Base-by-base conservation (phyloP, 2,113 vertebrate species). In the Spizaetus ornatus region DNA sequence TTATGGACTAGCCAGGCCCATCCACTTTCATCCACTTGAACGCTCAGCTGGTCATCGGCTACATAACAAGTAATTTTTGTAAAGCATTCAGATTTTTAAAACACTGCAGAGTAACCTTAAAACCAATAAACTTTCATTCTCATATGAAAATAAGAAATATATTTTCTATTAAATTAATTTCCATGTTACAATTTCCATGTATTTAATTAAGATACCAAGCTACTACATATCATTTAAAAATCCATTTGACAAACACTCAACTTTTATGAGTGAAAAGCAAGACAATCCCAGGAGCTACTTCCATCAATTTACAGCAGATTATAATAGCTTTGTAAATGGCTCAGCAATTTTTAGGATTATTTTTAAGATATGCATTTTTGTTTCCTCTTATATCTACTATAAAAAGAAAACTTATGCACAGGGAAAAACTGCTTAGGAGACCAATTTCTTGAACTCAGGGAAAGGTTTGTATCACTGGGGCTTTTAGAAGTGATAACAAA, bases 1-100 rank as follows among this genome's bases (percentile, higher is more conserved):
- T 97, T 99, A 96, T 98, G 99, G 40, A 99, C 98, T 91, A 99
- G 98, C 99, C 99, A 99, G 62, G 99, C 99, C 99, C 99, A 99
- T 94, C 99, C 99, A 43, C 98, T 98, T 93, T 99, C 99, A 88
- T 99, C 98, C 88, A 99, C 98, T 91, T 99, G 98, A 88, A 99
- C 98, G 0, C 98, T 99, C 77, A 99, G 98, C 59, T 98, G 98
- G 45, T 99, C 99, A 38, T 99, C 98, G 66, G 94, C 99, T 99
- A 59, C 9, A 91, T 11, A 63, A 81, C 85, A 96, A 76, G 72
- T 29, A 83, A 43, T 59, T 50, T 78, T 47, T 85, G 9, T 21
- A 47, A 85, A 59, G 20, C 32, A 90, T 62, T 81, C 26, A 62
- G 7, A 36, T 73, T 61, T 82, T 74, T 48, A 85, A 50, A 48